A percentile compares a stretch with the other conserved stretches of the same genome.
Evolutionary conservation across 2,797 vertebrate species (phyloP).

Genomic region (Chiroxiphia lanceolata): DNA sequence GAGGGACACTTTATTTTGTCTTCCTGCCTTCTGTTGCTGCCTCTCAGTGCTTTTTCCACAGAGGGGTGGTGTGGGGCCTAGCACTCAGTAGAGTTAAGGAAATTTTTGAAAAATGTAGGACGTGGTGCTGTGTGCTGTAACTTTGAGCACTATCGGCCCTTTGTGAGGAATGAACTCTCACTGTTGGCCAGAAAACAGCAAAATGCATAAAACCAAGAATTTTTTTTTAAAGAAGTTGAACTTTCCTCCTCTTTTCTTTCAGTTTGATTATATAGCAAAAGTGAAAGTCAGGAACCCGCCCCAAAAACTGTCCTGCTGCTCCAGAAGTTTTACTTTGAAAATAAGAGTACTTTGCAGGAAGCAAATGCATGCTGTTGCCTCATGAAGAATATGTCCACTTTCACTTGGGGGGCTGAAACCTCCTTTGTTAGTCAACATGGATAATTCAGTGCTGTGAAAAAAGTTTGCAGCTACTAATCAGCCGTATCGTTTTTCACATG

Average conservation of each 20-base stretch:
- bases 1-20: background rate
- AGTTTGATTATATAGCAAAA: conserved; percentile 16
- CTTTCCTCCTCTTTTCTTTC: background rate
- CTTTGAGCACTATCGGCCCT: background rate
- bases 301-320: background rate
- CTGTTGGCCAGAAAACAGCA: background rate
- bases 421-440: background rate
- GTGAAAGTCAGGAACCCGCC: background rate
- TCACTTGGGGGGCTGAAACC: background rate
- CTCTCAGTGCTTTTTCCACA: background rate
- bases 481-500: background rate
- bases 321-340: background rate
- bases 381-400: background rate
- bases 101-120: background rate
- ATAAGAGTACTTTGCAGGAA: background rate
- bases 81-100: background rate
- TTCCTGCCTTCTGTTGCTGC: background rate
- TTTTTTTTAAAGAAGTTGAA: background rate
- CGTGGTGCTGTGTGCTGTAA: background rate
- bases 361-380: background rate
- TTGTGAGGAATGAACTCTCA: background rate
- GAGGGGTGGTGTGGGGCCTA: background rate
- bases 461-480: background rate
- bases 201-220: background rate
- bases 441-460: background rate